A percentile compares a stretch with the other conserved stretches of the same genome.
Evolutionary conservation across 2,113 vertebrate genomes (phyloP).

Genomic region (Gallinago media): DNA sequence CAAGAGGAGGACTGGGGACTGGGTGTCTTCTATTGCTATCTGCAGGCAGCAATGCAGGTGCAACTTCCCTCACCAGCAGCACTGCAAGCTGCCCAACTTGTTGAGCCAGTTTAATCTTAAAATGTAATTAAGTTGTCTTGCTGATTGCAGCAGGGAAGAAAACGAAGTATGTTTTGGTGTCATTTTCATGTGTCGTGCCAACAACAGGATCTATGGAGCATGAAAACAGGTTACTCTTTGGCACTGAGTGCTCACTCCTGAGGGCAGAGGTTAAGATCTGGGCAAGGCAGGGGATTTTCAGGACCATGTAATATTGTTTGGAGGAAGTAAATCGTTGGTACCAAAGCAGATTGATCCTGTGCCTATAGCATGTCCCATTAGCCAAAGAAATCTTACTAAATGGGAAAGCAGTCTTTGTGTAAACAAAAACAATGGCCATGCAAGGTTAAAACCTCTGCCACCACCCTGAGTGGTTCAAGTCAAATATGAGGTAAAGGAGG

Average conservation of each 20-base stretch:
- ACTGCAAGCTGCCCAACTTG: constrained; percentile 1
- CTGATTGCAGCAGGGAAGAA: background rate
- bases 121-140: background rate
- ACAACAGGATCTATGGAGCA: background rate
- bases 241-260: background rate
- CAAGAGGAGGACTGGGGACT: background rate
- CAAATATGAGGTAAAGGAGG: constrained; percentile 29
- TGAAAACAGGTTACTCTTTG: background rate
- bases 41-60: background rate
- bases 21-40: background rate
- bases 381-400: background rate
- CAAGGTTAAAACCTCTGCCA: background rate
- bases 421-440: background rate
- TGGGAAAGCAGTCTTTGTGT: background rate
- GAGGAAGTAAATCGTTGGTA: background rate
- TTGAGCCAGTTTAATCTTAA: constrained; percentile 39
- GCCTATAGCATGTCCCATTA: background rate
- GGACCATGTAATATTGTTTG: background rate
- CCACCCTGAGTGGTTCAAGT: background rate
- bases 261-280: background rate
- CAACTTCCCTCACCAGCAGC: background rate
- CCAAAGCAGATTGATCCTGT: background rate
- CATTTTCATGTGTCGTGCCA: background rate
- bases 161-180: background rate
- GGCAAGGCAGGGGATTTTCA: background rate